Conservation (phyloP, 1,140 invertebrate genomes). For the Leptinotarsa defecta region DNA sequence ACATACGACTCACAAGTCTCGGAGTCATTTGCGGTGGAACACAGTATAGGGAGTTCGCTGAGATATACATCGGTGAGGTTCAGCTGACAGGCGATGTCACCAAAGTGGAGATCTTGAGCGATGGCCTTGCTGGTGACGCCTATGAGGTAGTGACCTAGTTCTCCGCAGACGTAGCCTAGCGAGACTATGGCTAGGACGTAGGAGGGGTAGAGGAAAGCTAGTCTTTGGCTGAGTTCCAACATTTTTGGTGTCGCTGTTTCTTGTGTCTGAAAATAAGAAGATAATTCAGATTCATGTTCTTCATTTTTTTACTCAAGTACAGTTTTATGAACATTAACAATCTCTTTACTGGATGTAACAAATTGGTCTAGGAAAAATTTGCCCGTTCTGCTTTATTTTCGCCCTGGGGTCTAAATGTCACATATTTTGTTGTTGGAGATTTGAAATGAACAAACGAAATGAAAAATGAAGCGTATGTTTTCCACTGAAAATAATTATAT, state of each 20-base stretch:
- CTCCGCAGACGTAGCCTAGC: conserved; percentile 80
- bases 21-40: conserved; percentile 66
- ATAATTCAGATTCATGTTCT: too few relatives aligned
- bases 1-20: conserved; percentile 68
- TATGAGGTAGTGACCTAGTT: conserved; percentile 85
- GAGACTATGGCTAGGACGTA: conserved; percentile 79
- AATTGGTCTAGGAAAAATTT: too few relatives aligned
- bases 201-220: conserved; percentile 71
- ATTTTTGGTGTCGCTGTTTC: conserved; percentile 23
- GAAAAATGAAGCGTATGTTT: too few relatives aligned
- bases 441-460: too few relatives aligned
- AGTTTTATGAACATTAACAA: too few relatives aligned
- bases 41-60: conserved; percentile 67
- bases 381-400: too few relatives aligned
- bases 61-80: conserved; percentile 65
- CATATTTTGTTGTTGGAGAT: too few relatives aligned
- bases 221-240: conserved; percentile 58
- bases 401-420: too few relatives aligned
- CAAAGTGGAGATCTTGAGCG: conserved; percentile 83
- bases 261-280: background rate
- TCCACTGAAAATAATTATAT: too few relatives aligned
- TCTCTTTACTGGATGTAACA: too few relatives aligned
- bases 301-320: too few relatives aligned
- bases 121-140: conserved; percentile 85
- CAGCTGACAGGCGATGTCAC: conserved; percentile 83